Base-by-base conservation (phyloP, 2,113 vertebrate species). In the Sylvietta virens region DNA sequence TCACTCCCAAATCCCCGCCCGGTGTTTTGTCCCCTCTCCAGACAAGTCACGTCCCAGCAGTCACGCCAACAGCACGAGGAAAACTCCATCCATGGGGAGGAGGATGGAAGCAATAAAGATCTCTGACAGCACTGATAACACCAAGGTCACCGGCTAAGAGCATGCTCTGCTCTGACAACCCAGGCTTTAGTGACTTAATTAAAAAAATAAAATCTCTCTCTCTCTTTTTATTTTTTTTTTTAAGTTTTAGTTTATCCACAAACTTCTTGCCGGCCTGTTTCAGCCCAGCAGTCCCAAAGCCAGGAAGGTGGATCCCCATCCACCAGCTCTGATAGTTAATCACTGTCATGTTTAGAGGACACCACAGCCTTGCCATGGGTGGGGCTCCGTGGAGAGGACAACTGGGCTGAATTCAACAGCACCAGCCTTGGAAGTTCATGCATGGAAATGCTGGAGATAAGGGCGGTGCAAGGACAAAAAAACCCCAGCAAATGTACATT, bases 121-220 rank as follows among this genome's bases (percentile, higher is more conserved):
- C 88, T 80, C 83, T n/a, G 28, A 69, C 13, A 33, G 58, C 33
- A 8, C 78, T 71, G 94, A 81, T 61, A 78, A 94, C 62, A 48
- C 82, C 26, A 79, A 96, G 86, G 94, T 86, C 97, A 91, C 74
- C 56, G 48, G 93, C n/a, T 71, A 86, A 92, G 78, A 80, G 51
- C 48, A 22, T 0, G 1, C 17, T 66, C 65, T 50, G 86, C 67
- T 30, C 65, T 53, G 54, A 64, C 47, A 50, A 71, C 23, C 20
- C 4, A 89, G 51, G 40, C 15, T 84, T 65, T 88, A 74, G 2
- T 42, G 88, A 81, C 51, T 76, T 81, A 0, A 37, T 33, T 24
- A 37, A 90, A 79, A 58, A 53, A 64, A 23, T 18, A 15, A 24
- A 28, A 30, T 53, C 6, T 6, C 13, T 24, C 11, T 4, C 4